Conservation (phyloP, 2,113 vertebrate species). For the Lynx canadensis region DNA sequence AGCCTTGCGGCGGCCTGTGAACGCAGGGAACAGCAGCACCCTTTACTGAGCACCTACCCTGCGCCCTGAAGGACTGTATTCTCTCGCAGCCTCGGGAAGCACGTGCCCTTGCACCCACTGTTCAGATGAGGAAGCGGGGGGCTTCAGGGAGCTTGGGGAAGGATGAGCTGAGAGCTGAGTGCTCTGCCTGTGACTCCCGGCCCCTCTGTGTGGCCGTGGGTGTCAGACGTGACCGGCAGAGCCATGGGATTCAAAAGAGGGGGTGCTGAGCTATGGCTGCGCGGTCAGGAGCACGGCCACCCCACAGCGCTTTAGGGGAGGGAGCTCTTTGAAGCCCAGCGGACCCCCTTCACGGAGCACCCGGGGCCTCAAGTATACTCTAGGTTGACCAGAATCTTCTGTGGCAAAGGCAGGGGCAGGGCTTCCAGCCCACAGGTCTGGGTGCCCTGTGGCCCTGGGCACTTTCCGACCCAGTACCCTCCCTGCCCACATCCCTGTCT, state of each 20-base stretch:
- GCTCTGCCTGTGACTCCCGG: accelerated
- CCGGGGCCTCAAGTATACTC: neutral
- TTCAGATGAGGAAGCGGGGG: neutral
- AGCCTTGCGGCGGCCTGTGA: neutral
- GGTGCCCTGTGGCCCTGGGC: neutral
- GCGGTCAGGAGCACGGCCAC: neutral
- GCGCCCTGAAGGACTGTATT: neutral
- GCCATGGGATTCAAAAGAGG: neutral
- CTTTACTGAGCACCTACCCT: neutral
- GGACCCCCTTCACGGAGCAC: accelerated
- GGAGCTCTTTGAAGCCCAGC: neutral
- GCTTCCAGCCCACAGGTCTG: neutral
- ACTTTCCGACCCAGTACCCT: too few relatives aligned
- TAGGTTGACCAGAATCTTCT: neutral
- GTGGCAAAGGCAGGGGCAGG: neutral
- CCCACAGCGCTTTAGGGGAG: neutral
- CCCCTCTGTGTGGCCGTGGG: neutral
- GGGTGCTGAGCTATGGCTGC: neutral
- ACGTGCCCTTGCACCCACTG: too few relatives aligned
- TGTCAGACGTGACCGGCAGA: neutral
- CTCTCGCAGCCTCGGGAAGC: neutral
- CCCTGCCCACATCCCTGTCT: neutral
- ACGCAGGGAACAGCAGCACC: accelerated
- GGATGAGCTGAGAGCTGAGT: neutral
- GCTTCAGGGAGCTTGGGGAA: neutral